Evolutionary conservation across 2,797 vertebrate genomes (phyloP).

Genomic region (Cryptoblepharus egeriae): DNA sequence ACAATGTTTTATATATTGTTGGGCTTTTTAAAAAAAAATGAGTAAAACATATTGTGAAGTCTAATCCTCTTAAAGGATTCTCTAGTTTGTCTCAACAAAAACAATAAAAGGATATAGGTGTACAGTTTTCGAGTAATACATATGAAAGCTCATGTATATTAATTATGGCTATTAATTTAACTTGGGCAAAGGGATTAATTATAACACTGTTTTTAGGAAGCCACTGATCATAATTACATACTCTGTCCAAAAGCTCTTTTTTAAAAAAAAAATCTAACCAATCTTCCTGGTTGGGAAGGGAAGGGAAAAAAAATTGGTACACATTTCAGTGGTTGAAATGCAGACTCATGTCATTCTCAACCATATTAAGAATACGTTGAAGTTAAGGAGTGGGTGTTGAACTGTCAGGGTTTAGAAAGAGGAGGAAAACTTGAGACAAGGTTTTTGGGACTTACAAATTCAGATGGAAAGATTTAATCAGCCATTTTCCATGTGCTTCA

Average conservation of each 20-base stretch:
- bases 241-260: constrained; percentile 59
- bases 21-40: too few relatives aligned
- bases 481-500: constrained; percentile 72
- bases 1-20: constrained; percentile 60
- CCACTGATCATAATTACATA: constrained; percentile 53
- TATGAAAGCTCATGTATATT: constrained; percentile 54
- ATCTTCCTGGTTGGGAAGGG: constrained; percentile 65
- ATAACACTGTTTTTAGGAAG: constrained; percentile 54
- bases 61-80: constrained; percentile 66
- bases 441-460: constrained; percentile 71
- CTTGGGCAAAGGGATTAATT: constrained; percentile 65
- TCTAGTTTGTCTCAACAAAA: constrained; percentile 62
- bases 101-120: constrained; percentile 55
- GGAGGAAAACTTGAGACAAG: constrained; percentile 71
- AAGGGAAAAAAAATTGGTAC: constrained; percentile 57
- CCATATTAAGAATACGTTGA: constrained; percentile 70
- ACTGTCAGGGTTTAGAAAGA: constrained; percentile 73
- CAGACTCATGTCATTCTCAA: constrained; percentile 69
- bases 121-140: constrained; percentile 59
- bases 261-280: constrained; percentile 64
- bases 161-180: constrained; percentile 75
- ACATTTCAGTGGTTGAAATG: constrained; percentile 64
- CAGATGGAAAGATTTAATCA: constrained; percentile 76
- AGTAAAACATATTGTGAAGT: constrained; percentile 64
- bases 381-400: constrained; percentile 68